Evolutionary conservation across 2,797 vertebrate species (phyloP), one percentile per base, ranked within the genome.

Genomic region (Trachurus trachurus): DNA sequence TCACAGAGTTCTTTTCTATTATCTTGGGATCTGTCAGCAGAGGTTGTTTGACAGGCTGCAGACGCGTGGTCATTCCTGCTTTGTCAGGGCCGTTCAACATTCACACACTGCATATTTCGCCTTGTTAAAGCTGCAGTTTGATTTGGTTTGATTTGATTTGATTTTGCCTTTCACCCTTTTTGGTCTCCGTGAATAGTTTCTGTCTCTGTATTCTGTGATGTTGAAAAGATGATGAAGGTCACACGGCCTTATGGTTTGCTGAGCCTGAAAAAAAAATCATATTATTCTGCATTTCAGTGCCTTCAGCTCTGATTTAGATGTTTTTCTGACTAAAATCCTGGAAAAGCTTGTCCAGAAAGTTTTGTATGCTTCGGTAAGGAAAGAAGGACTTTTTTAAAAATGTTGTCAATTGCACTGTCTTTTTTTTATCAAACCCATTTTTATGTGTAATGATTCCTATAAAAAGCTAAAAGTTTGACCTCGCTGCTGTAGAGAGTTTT

Each of bases 1-100:
- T 11, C 60, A 56, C 21, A 47, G 64, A 58, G 10, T 54, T 17
- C 21, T 15, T 57, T 37, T 71, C 66, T 67, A 1, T 68, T 64
- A 49, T 70, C 64, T 42, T 1, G 22, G 58, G 67, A 64, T 67
- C 19, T 17, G 19, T 71, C 63, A 49, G 47, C 72, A 42, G 59
- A 12, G 60, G 68, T 63, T 66, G 62, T 65, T 53, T 68, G 74
- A 80, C 74, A 61, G 69, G 65, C 61, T 77, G 75, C 21, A 68
- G 50, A 45, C 21, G 17, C 21, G 17, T 49, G 50, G 56, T 5
- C 52, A 7, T 44, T 34, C 31, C 60, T 69, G 26, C 31, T 53
- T 49, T 21, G n/a, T 21, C 5, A 42, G 6, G 12, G 15, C 53
- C 10, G 40, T 40, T 4, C 16, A 74, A 39, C 40, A 29, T 1